Conservation (phyloP, 92 coral and sea anemone species). For the Montipora capitata region DNA sequence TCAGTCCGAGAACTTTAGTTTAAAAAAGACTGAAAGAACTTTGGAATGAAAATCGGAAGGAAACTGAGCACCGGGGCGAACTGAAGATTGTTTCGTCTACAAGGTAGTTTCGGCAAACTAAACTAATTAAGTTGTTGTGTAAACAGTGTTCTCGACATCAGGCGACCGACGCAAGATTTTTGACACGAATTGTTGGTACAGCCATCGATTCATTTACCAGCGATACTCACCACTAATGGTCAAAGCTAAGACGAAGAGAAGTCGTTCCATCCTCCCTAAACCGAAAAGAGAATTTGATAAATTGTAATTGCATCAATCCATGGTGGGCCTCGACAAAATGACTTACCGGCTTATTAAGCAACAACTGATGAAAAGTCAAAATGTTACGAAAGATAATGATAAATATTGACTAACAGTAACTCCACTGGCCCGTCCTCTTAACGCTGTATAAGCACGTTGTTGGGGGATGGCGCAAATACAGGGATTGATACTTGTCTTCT, state of each 20-base stretch:
- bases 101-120: constrained; percentile 20
- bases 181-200: background rate
- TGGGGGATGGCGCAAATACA: constrained; percentile 21
- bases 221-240: constrained; percentile 65
- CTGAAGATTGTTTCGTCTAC: background rate
- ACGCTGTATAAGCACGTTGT: constrained; percentile 50
- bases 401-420: constrained; percentile 53
- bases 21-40: no score
- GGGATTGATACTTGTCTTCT: constrained; percentile 32
- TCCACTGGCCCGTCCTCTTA: constrained; percentile 42
- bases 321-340: constrained; percentile 10
- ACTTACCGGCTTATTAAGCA: constrained; percentile 4
- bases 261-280: constrained; percentile 77
- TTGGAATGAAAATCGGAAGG: background rate
- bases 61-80: background rate
- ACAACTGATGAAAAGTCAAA: constrained; percentile 32
- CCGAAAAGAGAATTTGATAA: background rate
- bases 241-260: constrained; percentile 71
- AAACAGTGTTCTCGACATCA: background rate
- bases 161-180: background rate
- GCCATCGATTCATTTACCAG: background rate
- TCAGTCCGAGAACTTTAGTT: no score
- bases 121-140: background rate
- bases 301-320: background rate
- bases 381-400: constrained; percentile 26